Conservation (phyloP, 2,888 invertebrate species). For the Eupithecia abbreviata region DNA sequence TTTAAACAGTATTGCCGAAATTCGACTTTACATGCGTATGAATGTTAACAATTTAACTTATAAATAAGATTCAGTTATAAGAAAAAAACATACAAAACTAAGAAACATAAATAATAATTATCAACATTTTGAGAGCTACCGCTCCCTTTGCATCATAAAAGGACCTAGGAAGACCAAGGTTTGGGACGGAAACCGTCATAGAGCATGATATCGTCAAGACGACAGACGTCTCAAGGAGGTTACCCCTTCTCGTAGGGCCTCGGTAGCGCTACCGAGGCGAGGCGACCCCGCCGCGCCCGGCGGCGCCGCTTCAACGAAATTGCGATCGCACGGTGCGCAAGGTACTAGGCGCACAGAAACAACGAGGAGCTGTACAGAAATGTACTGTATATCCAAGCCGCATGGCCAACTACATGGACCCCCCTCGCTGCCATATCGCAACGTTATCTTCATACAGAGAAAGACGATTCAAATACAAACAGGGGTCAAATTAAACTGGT, state of each 20-base stretch:
- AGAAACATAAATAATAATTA: too few species aligned
- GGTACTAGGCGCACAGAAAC: slow-evolving; percentile 64
- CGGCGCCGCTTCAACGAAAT: slow-evolving; percentile 48
- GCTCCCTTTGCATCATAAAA: neutral
- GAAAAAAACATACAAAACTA: too few species aligned
- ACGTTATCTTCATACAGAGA: neutral
- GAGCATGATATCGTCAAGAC: neutral
- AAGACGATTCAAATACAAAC: slow-evolving; percentile 1
- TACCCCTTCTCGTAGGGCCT: neutral
- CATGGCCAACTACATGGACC: slow-evolving; percentile 40
- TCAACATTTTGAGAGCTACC: neutral
- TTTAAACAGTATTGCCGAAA: too few species aligned
- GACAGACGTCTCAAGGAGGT: neutral
- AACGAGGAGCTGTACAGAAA: slow-evolving; percentile 51
- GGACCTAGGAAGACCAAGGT: neutral
- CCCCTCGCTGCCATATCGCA: slow-evolving; percentile 40
- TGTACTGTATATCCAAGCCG: slow-evolving; percentile 3
- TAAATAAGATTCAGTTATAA: too few species aligned
- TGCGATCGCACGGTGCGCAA: slow-evolving; percentile 72
- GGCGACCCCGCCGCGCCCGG: neutral
- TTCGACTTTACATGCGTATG: too few species aligned
- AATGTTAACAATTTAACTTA: too few species aligned
- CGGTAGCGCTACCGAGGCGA: neutral
- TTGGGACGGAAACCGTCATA: neutral
- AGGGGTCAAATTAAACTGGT: slow-evolving; percentile 48